Percentiles rank a stretch among this genome's conserved stretches.
phyloP scores from a whole-genome alignment of 2,113 vertebrate species.

The Vimba vimba region DNA sequence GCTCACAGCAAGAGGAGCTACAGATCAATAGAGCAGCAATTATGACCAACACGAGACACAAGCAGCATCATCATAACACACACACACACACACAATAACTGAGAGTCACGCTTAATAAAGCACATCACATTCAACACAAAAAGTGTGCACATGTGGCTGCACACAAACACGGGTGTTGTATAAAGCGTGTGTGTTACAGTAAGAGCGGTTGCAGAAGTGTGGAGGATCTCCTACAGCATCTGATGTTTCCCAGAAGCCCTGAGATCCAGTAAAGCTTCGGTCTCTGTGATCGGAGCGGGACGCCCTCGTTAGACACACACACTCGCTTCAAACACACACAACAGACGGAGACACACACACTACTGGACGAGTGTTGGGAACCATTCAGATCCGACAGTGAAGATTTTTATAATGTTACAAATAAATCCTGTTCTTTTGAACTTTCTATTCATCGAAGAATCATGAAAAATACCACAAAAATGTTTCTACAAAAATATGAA shows the following conservation, averaged over 20 bases:
- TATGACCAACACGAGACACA: conserved; percentile 72
- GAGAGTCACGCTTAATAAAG: background rate
- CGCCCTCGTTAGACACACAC: too few relatives aligned
- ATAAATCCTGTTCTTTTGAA: background rate
- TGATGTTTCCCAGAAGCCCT: background rate
- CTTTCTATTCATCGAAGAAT: background rate
- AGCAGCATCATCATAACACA: conserved; percentile 43
- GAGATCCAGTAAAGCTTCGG: background rate
- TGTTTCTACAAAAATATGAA: background rate
- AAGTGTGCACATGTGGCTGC: background rate
- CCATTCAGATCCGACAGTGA: too few relatives aligned
- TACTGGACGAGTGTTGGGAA: too few relatives aligned
- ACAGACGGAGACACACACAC: too few relatives aligned
- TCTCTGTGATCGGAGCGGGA: too few relatives aligned
- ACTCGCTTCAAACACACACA: too few relatives aligned
- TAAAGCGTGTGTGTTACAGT: background rate
- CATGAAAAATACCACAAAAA: background rate
- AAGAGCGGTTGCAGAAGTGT: background rate
- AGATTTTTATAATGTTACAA: too few relatives aligned
- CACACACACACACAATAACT: background rate
- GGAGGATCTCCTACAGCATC: background rate
- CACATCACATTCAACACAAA: background rate
- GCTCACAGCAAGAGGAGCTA: conserved; percentile 72
- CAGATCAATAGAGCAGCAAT: conserved; percentile 77
- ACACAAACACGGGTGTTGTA: background rate